Evolutionary conservation across 2,797 vertebrate genomes (phyloP), one percentile per base, ranked within the genome.

Genomic region (Hoplostethus mediterraneus): DNA sequence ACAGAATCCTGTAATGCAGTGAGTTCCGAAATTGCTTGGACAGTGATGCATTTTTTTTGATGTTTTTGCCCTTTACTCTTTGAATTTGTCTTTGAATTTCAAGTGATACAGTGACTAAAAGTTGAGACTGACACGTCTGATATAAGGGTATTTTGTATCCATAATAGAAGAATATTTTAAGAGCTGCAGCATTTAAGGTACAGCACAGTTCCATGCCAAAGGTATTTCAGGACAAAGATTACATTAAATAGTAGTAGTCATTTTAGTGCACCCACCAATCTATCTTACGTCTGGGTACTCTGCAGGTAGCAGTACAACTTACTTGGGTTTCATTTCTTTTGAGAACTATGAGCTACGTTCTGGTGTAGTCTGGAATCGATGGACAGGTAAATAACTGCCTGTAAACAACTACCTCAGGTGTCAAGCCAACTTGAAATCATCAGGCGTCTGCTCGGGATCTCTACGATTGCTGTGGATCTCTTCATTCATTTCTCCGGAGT

Each of bases 1-100:
- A 57, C 61, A 38, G 61, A 21, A 58, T 67, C 14, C 59, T 64
- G 28, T 63, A 59, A 67, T 66, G 71, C 67, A 67, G 33, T 3
- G 33, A 74, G 57, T 76, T 85, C 30, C 6, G 67, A 45, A 66
- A 58, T 49, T 63, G 58, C 14, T 47, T 33, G 51, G 58, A 81
- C 67, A 64, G 57, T 70, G 69, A 45, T 38, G 64, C 54, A 25
- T 66, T 76, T 73, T 78, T 78, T 67, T 53, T 80, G 69, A 52
- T 59, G 71, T 78, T n/a, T 67, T 58, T 63, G n/a, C 48, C 79
- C 69, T 79, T 69, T 69, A 25, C 30, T 54, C 53, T 21, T 56
- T 67, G 45, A 63, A 28, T 74, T 76, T 80, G 31, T 72, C 13
- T 55, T 36, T 70, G 42, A 75, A 59, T 13, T 69, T 80, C 14